Conservation (phyloP, 2,888 invertebrate species). For the Hypena proboscidalis region DNA sequence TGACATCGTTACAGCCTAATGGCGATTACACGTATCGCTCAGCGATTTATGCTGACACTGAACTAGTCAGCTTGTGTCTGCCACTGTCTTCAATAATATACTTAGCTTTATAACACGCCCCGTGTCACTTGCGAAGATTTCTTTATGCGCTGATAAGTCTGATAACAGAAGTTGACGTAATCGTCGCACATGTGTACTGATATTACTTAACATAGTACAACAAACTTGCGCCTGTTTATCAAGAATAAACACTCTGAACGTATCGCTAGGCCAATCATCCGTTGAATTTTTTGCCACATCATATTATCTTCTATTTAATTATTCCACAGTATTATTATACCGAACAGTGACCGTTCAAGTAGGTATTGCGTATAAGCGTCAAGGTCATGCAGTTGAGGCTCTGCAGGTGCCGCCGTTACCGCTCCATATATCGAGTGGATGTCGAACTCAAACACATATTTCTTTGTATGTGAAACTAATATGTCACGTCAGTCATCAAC, state of each 20-base stretch:
- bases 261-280: constrained; percentile 30
- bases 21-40: constrained; percentile 23
- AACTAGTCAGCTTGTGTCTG: neutral
- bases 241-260: constrained; percentile 28
- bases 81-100: neutral
- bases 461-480: constrained; percentile 16
- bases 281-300: constrained; percentile 30
- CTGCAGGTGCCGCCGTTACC: constrained; percentile 62
- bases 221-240: constrained; percentile 22
- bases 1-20: constrained; percentile 51
- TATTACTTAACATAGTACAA: constrained; percentile 21
- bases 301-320: constrained; percentile 44
- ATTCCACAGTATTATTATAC: constrained; percentile 45
- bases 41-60: constrained; percentile 11
- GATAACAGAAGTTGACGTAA: constrained; percentile 23
- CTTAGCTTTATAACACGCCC: neutral
- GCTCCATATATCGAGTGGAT: constrained; percentile 50
- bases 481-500: constrained; percentile 10
- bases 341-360: constrained; percentile 62
- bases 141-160: constrained; percentile 24
- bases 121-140: constrained; percentile 9
- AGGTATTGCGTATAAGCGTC: constrained; percentile 61
- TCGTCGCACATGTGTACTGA: constrained; percentile 11
- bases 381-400: constrained; percentile 72
- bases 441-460: constrained; percentile 36